Base-by-base conservation (phyloP, 1,140 invertebrate genomes). In the Euglossa dilemma region DNA sequence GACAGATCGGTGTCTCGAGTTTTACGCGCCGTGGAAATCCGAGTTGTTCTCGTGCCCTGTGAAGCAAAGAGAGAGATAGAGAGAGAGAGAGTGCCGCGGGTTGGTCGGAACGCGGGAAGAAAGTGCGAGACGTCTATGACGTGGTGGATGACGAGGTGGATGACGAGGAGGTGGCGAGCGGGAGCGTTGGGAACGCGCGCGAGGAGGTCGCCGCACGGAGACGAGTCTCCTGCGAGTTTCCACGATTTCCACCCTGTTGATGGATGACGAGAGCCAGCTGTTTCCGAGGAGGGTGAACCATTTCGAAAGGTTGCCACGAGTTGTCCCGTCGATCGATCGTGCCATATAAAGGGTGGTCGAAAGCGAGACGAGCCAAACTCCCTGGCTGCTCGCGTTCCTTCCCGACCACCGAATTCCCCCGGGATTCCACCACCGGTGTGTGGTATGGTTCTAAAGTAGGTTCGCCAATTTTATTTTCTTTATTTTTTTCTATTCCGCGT, bases 201-300 rank as follows among this genome's bases (percentile, higher is more conserved):
- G n/a, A 73, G 20, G 36, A 23, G 18, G 47, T 56, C 56, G 47
- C 57, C 56, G 23, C 14, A 6, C 25, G 36, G 36, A 36, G 36
- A 36, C 36, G 36, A 36, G 36, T 59, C 59, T 80, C 43, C 71
- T 16, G 1, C 57, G 72, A 74, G 67, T 87, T 84, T 87, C 64
- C 78, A 73, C 70, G 54, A 82, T 87, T 88, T 87, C 74, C 83
- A 66, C 57, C 64, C 64, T 84, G 64, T 82, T 88, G 87, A 88
- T 88, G 83, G 78, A 88, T 85, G 86, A 88, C 74, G 87, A 81
- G 86, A 79, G 86, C 87, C 87, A 88, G 87, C 87, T 88, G 87
- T 87, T 88, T 70, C 78, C 83, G 57, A 81, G 83, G 52, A 85
- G 86, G 86, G 86, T 81, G 83, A 87, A 71, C 86, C 83, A 50